Conservation (phyloP, 2,888 invertebrate species). For the Epistrophe grossulariae region DNA sequence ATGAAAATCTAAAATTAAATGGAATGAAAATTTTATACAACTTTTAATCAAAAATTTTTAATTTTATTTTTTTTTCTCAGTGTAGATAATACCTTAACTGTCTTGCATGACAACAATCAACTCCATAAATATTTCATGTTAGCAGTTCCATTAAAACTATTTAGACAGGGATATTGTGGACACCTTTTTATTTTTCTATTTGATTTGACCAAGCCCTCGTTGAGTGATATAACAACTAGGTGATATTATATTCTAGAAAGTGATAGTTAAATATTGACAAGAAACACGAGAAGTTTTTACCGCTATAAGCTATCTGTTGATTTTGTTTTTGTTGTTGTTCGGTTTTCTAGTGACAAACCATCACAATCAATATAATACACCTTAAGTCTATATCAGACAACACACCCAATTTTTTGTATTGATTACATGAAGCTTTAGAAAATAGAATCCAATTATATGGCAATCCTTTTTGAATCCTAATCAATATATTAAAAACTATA, state of each 20-base stretch:
- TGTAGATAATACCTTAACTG: no score
- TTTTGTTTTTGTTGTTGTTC: neutral
- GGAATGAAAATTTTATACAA: no score
- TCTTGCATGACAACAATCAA: slow-evolving; percentile 39
- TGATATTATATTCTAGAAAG: slow-evolving; percentile 62
- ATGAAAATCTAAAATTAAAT: no score
- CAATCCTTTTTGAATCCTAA: no score
- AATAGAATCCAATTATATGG: no score
- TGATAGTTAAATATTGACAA: slow-evolving; percentile 62
- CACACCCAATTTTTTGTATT: no score
- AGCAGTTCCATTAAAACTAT: slow-evolving; percentile 36
- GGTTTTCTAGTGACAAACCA: neutral
- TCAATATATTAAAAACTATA: no score
- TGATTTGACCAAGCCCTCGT: slow-evolving; percentile 47
- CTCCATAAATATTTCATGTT: slow-evolving; percentile 53
- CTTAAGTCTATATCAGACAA: no score
- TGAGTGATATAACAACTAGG: slow-evolving; percentile 62
- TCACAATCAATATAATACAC: no score
- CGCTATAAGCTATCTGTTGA: neutral
- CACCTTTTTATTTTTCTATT: slow-evolving; percentile 48
- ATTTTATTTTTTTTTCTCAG: no score
- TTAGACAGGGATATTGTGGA: slow-evolving; percentile 48
- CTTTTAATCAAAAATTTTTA: no score
- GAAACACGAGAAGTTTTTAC: slow-evolving; percentile 50
- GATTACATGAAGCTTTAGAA: no score